Base-by-base conservation (phyloP, 2,888 invertebrate species). In the Athalia cordata region DNA sequence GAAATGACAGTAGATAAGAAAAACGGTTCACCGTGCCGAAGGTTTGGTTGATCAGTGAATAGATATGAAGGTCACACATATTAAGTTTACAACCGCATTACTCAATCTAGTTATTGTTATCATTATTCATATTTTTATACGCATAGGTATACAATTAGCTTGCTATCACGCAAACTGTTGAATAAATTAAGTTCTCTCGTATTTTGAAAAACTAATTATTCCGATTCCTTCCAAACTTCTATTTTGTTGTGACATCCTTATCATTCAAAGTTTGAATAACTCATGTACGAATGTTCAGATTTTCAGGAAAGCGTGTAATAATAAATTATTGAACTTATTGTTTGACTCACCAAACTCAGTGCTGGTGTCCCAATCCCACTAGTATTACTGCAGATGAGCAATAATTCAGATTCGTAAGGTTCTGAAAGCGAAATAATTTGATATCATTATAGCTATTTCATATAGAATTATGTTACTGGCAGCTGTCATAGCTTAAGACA, bases 261-360 rank as follows among this genome's bases (percentile, higher is more conserved):
- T 29, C 29, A 29, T 29, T 29, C 29, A 29, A 29, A 29, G 29
- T 29, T 29, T 29, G 29, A 29, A 29, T 29, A 29, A 29, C 29
- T 29, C 2, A 29, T 2, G 29, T 29, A 29, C 29, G 15, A 29
- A 5, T 11, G 47, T 15, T 5, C 62, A 15, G 47, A 47, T 49
- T 66, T 66, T 66, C 7, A 0, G 5, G 5, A 3, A 66, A 49
- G 47, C 13, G 11, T 13, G 47, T 66, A n/a, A 66, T 7, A 15
- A 13, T 5, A 4, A 57, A 2, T 64, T 52, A 55, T 43, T n/a
- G n/a, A 50, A 57, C 57, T 4, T 74, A 15, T 61, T 72, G 13
- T 15, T 29, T 45, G 47, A 86, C 87, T 87, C 77, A 87, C 87
- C 86, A 80, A 80, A 13, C 81, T 47, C 55, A 86, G 66, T 61